Base-by-base conservation (phyloP, 1,140 invertebrate species). In the Telenomus remus region DNA sequence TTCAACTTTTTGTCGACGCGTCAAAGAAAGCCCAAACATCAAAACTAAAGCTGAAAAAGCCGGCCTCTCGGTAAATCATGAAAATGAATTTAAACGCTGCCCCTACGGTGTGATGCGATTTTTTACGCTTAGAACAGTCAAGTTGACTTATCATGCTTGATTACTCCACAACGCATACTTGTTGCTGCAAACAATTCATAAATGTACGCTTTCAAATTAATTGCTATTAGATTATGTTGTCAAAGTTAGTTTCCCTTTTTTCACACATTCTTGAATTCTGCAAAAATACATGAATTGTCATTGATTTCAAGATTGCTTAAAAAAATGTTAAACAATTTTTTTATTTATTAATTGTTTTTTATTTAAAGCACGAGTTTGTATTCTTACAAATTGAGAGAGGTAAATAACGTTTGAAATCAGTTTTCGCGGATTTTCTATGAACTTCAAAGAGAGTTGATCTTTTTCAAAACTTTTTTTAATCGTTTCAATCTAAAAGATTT, bases 81-180 rank as follows among this genome's bases (percentile, higher is more conserved):
- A 48, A 71, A 60, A 42, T 15, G 49, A 42, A 10, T 34, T 35
- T 16, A 15, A 33, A 33, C 6, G 27, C 34, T 5, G 34, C 44
- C 46, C 57, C 66, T 15, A 48, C 46, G 51, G 64, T 48, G 53
- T 37, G 34, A 44, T 56, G 39, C 69, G 74, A 82, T 81, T 82
- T 74, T 72, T 76, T 71, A 76, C 76, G 79, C 74, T 37, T 70
- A 78, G 79, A 80, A 82, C 80, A 82, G 80, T 80, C 42, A 53
- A 42, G 46, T 37, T 60, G 48, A 59, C 59, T 53, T 6, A 3
- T 37, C 55, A 60, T 16, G 56, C 3, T 33, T 12, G 12, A 47
- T 70, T 68, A 59, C 37, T 10, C 51, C 5, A 10, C 12, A 13
- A 53, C 47, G 19, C 50, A 68, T 68, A 53, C 55, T 59, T 46